A percentile compares a stretch with the other conserved stretches of the same genome.
Evolutionary conservation across 2,113 vertebrate genomes (phyloP).

Genomic region (Vulpes lagopus): DNA sequence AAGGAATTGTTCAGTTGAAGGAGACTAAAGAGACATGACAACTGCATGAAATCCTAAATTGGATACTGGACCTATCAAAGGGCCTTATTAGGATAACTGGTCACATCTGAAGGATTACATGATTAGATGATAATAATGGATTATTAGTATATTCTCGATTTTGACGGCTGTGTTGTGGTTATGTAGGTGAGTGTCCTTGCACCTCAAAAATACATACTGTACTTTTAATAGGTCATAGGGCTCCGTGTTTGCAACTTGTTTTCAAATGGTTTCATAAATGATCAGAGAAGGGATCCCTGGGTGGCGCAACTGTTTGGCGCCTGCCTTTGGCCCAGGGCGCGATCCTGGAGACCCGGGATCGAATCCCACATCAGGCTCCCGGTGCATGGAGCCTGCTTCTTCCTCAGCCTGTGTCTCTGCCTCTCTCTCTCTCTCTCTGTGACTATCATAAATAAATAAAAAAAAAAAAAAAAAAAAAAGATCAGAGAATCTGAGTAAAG

Average conservation of each 20-base stretch:
- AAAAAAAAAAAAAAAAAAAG: no score
- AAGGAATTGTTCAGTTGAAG: neutral
- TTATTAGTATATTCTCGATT: neutral
- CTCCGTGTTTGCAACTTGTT: neutral
- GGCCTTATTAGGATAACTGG: neutral
- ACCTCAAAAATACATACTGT: neutral
- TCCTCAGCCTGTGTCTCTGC: no score
- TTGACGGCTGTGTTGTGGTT: neutral
- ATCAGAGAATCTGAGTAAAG: constrained; percentile 19
- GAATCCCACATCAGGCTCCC: no score
- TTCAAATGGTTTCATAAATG: neutral
- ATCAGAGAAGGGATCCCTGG: no score
- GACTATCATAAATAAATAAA: no score
- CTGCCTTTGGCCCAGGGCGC: no score
- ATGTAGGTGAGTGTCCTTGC: neutral
- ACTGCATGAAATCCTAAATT: neutral
- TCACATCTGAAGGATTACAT: neutral
- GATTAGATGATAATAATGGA: neutral
- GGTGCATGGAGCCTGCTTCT: no score
- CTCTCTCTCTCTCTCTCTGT: no score
- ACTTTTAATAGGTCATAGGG: neutral
- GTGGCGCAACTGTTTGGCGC: no score
- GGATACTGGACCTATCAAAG: neutral
- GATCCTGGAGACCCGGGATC: no score
- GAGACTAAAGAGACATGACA: neutral